Evolutionary conservation across 2,888 invertebrate genomes (phyloP).

Genomic region (Andrena fulva): DNA sequence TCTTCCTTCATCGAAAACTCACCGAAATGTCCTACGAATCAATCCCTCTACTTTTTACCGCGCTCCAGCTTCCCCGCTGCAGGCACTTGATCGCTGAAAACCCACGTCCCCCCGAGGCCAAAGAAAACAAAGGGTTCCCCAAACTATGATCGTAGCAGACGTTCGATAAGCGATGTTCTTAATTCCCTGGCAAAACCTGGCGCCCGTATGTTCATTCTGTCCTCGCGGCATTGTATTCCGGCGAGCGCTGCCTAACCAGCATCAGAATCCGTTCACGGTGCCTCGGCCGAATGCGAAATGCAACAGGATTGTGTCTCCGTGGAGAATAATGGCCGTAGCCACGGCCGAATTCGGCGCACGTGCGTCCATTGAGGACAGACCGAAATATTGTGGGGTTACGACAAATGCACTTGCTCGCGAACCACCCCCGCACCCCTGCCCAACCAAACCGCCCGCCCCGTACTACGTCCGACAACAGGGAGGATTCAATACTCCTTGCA

Average conservation of each 20-base stretch:
- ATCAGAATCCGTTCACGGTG: slow-evolving; percentile 47
- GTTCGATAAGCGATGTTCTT: background rate
- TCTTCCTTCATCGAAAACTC: too few species aligned
- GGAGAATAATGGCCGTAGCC: slow-evolving; percentile 66
- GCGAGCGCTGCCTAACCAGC: slow-evolving; percentile 27
- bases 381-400: slow-evolving; percentile 62
- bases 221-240: slow-evolving; percentile 7
- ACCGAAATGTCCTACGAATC: too few species aligned
- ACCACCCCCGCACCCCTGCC: slow-evolving; percentile 12
- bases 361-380: slow-evolving; percentile 66
- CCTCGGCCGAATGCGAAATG: slow-evolving; percentile 71
- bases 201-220: background rate
- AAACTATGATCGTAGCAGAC: too few species aligned
- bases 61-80: too few species aligned
- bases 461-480: slow-evolving; percentile 12
- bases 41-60: too few species aligned
- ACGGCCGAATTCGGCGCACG: slow-evolving; percentile 69
- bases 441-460: background rate
- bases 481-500: slow-evolving; percentile 40
- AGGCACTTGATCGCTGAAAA: too few species aligned
- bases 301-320: slow-evolving; percentile 75
- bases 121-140: background rate
- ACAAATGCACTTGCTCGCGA: slow-evolving; percentile 57
- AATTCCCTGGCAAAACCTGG: slow-evolving; percentile 1
- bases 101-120: background rate